A percentile compares a stretch with the other conserved stretches of the same genome.
These are phyloP conservation scores for Salticus scenicus DNA, from an alignment of 2,888 invertebrate genomes.

Conservation along the genomic window DNA sequence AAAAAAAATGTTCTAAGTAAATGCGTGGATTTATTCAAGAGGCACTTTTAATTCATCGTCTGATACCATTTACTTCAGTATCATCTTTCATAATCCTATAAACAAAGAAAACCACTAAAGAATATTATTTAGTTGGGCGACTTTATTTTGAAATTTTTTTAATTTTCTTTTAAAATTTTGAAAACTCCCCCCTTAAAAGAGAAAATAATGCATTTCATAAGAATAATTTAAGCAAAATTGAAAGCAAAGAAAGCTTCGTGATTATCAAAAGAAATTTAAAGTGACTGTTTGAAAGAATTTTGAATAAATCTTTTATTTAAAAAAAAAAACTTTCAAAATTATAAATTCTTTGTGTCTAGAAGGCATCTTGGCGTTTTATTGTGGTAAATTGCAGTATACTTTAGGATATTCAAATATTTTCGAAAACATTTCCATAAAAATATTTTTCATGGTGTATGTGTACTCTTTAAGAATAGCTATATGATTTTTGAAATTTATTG, in stretches of 20 bases:
- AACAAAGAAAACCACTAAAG: conserved; percentile 3
- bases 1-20: no score
- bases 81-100: neutral
- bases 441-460: no score
- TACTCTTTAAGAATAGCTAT: no score
- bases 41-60: no score
- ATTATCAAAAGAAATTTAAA: neutral
- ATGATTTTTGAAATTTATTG: no score
- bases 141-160: neutral
- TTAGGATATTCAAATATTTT: no score
- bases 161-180: neutral
- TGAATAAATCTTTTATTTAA: neutral
- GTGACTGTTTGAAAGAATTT: neutral
- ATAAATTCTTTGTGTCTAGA: no score
- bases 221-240: neutral
- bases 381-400: no score
- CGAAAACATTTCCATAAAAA: no score
- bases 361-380: no score
- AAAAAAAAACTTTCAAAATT: no score
- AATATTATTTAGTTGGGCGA: neutral
- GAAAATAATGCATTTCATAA: neutral
- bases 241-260: neutral
- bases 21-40: no score
- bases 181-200: neutral
- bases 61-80: neutral